phyloP scores from a whole-genome alignment of 2,888 invertebrate species.

The Cremastinae sp. region DNA sequence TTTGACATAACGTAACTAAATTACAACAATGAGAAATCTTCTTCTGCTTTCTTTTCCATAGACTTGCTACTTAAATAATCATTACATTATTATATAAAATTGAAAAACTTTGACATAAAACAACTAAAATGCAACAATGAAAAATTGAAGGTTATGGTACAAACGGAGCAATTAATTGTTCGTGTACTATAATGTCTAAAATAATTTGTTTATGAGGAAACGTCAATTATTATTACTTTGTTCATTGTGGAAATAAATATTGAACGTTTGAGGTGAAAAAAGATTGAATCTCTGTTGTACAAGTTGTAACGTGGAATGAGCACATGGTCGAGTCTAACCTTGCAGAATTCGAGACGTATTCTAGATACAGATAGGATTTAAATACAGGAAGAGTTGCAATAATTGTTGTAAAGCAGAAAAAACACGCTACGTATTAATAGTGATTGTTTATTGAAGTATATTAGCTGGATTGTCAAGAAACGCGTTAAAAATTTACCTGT shows the following conservation, averaged over 20 bases:
- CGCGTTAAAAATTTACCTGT: constrained; percentile 84
- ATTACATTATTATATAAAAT: too few relatives aligned
- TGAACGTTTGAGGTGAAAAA: background rate
- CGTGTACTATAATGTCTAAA: too few relatives aligned
- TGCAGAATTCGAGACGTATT: constrained; percentile 18
- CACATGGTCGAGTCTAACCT: constrained; percentile 54
- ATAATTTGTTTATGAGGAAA: too few relatives aligned
- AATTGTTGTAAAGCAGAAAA: background rate
- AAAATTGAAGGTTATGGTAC: background rate
- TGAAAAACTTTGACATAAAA: too few relatives aligned
- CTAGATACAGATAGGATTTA: background rate
- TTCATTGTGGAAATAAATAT: too few relatives aligned
- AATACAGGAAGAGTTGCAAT: background rate
- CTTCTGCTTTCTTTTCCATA: constrained; percentile 82
- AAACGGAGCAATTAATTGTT: too few relatives aligned
- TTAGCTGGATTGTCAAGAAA: background rate
- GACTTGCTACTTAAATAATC: constrained; percentile 74
- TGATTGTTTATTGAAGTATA: constrained; percentile 12
- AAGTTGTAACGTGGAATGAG: constrained; percentile 41
- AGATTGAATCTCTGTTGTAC: constrained; percentile 3
- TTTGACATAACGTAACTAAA: background rate
- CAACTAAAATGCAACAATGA: background rate
- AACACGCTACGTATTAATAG: background rate
- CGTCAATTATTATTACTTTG: background rate
- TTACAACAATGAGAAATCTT: constrained; percentile 75